Evolutionary conservation across 2,888 invertebrate species (phyloP).

Genomic region (Phalera bucephala): DNA sequence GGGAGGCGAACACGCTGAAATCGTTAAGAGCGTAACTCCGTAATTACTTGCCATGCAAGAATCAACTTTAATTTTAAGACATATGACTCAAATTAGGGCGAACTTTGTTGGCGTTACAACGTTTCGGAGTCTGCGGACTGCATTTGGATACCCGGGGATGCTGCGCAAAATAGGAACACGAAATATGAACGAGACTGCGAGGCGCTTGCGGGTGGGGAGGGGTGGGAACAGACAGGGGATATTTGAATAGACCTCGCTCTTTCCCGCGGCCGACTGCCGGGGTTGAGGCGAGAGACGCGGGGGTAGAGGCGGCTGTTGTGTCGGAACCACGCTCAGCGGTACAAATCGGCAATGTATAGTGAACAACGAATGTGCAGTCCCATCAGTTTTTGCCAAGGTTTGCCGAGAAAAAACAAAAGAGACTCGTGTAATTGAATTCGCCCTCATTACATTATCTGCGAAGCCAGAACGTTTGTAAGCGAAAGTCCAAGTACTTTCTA

Average conservation of each 20-base stretch:
- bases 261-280: constrained; percentile 61
- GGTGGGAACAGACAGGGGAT: constrained; percentile 78
- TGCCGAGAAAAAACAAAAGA: constrained; percentile 62
- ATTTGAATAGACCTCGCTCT: constrained; percentile 78
- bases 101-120: constrained; percentile 44
- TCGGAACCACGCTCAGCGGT: constrained; percentile 69
- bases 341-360: constrained; percentile 74
- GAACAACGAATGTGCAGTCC: constrained; percentile 74
- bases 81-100: constrained; percentile 26
- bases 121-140: constrained; percentile 75
- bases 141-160: constrained; percentile 81
- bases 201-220: constrained; percentile 77
- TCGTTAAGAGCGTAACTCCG: constrained; percentile 41
- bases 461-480: constrained; percentile 53
- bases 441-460: constrained; percentile 72
- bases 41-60: constrained; percentile 14
- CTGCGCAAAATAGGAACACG: constrained; percentile 84
- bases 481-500: constrained; percentile 38
- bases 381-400: constrained; percentile 63
- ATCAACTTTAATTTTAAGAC: constrained; percentile 16
- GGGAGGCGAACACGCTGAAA: constrained; percentile 55
- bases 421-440: constrained; percentile 72
- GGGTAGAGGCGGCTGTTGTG: constrained; percentile 70
- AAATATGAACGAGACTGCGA: constrained; percentile 83
- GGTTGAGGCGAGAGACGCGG: constrained; percentile 36